phyloP scores from a whole-genome alignment of 2,113 vertebrate species.

The Meriones unguiculatus region DNA sequence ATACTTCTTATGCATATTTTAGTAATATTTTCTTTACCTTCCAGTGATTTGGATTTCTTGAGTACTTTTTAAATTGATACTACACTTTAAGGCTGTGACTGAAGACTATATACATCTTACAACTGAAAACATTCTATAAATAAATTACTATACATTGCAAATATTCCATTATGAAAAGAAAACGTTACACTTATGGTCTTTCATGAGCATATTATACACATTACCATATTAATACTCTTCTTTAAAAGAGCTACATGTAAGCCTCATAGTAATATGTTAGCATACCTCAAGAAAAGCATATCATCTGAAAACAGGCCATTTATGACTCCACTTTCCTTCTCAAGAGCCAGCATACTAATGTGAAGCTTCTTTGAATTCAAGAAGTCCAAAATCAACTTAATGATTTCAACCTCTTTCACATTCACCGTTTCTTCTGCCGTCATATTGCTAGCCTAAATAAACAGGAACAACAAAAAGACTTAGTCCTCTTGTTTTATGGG shows the following conservation, averaged over 20 bases:
- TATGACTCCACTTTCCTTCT: conserved; percentile 98
- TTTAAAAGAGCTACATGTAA: conserved; percentile 27
- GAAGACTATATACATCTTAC: neutral
- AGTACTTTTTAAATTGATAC: neutral
- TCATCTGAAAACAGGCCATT: conserved; percentile 99
- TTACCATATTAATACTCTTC: neutral
- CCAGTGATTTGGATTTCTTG: conserved; percentile 20
- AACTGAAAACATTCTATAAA: conserved; percentile 43
- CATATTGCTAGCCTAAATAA: conserved; percentile 91
- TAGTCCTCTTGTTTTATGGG: conserved; percentile 18
- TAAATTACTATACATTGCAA: conserved; percentile 28
- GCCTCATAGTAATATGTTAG: conserved; percentile 44
- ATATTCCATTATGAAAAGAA: conserved; percentile 40
- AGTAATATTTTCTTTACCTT: conserved; percentile 53
- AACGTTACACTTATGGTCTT: conserved; percentile 7
- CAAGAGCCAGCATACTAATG: conserved; percentile 98
- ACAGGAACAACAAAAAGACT: conserved; percentile 59
- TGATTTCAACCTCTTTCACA: conserved; percentile 98
- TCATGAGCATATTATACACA: conserved; percentile 5
- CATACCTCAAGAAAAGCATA: conserved; percentile 98
- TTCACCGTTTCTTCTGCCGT: conserved; percentile 98
- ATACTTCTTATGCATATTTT: neutral
- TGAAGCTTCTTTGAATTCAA: conserved; percentile 97
- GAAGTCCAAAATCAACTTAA: conserved; percentile 98
- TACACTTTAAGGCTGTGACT: neutral